Conservation (phyloP, 2,797 vertebrate genomes). For the Psittacula derbiana region DNA sequence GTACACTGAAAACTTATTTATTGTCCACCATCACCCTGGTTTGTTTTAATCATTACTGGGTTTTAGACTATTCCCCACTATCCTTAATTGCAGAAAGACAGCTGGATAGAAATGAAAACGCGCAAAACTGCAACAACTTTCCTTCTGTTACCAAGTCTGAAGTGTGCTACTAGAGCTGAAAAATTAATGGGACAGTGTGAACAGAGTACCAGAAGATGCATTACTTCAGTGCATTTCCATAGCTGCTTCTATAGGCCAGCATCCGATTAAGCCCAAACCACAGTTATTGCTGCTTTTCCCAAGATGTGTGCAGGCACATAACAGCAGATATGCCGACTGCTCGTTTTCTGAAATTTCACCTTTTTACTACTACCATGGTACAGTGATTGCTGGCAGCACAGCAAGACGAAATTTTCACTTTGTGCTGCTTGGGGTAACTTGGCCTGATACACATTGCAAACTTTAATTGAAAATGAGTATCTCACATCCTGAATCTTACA, state of each 20-base stretch:
- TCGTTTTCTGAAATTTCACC: not conserved
- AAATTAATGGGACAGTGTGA: not conserved
- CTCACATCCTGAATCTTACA: not conserved
- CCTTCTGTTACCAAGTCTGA: not conserved
- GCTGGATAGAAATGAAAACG: slow-evolving; percentile 4
- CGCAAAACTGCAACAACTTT: not conserved
- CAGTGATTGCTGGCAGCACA: not conserved
- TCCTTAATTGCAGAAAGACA: slow-evolving; percentile 11
- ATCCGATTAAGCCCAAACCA: not conserved
- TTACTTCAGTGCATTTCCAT: not conserved
- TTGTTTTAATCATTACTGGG: not conserved
- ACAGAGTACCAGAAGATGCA: not conserved
- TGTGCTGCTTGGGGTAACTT: not conserved
- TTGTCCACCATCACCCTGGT: not conserved
- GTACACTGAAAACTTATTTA: not conserved
- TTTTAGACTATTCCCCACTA: not conserved
- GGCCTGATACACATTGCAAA: not conserved
- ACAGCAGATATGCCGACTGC: not conserved
- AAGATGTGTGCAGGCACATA: not conserved
- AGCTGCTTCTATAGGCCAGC: not conserved
- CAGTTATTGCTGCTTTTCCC: not conserved
- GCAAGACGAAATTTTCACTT: not conserved
- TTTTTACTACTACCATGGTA: not conserved
- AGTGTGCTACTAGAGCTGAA: not conserved
- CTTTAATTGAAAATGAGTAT: not conserved